These are phyloP conservation scores for Chorisops tibialis DNA, from an alignment of 2,888 invertebrate species.

Conservation along the genomic window DNA sequence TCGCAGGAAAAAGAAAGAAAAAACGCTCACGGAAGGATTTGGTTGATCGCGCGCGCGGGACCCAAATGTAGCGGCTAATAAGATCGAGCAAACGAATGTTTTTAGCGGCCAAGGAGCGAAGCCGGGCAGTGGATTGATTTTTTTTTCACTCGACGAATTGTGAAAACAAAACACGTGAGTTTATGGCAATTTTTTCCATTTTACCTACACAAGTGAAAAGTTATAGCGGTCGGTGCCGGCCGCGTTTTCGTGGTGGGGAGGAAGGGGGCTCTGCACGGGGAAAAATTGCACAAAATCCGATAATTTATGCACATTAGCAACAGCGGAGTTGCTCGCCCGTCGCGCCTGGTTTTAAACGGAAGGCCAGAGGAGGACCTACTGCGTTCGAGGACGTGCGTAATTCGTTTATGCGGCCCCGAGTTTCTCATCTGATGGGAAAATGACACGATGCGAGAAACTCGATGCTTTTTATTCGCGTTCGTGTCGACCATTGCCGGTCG, in stretches of 20 bases:
- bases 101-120: neutral
- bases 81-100: too few relatives aligned
- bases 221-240: neutral
- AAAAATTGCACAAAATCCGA: neutral
- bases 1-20: too few relatives aligned
- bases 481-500: too few relatives aligned
- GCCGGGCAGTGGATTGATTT: neutral
- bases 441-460: neutral
- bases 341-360: slow-evolving; percentile 1
- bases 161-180: slow-evolving; percentile 31
- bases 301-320: neutral
- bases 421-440: slow-evolving; percentile 1
- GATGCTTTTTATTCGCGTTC: too few relatives aligned
- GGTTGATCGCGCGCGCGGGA: too few relatives aligned
- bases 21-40: too few relatives aligned
- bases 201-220: neutral
- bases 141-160: neutral
- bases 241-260: neutral
- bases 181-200: slow-evolving; percentile 25
- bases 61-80: too few relatives aligned
- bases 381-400: slow-evolving; percentile 2
- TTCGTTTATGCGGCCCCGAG: slow-evolving; percentile 1
- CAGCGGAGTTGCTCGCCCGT: neutral
- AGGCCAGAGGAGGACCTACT: neutral
- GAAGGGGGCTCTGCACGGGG: neutral